Evolutionary conservation across 2,113 vertebrate species (phyloP).

Genomic region (Cyphomyrus plagiostoma): DNA sequence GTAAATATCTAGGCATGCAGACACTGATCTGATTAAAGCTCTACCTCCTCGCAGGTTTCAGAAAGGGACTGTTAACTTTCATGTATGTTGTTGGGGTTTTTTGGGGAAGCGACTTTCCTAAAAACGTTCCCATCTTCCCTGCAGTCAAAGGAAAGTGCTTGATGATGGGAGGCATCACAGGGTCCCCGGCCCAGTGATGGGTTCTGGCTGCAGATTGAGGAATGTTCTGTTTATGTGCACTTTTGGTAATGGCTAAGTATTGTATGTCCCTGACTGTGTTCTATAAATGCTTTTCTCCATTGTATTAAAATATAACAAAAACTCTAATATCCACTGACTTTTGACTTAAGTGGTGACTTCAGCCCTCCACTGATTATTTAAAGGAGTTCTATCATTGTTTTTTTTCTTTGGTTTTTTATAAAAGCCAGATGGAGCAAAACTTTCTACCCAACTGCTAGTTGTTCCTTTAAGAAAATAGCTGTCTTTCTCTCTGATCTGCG

Average conservation of each 20-base stretch:
- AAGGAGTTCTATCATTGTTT: neutral
- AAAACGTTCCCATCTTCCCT: conserved; percentile 36
- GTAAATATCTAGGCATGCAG: conserved; percentile 26
- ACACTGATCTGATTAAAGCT: conserved; percentile 43
- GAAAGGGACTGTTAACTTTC: conserved; percentile 55
- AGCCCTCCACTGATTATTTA: neutral
- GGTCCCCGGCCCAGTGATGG: neutral
- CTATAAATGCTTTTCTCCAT: conserved; percentile 5
- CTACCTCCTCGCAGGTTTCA: conserved; percentile 53
- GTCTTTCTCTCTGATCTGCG: neutral
- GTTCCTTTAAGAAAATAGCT: neutral
- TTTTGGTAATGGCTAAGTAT: conserved; percentile 11
- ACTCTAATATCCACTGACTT: neutral
- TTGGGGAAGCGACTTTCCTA: conserved; percentile 35
- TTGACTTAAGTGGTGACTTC: neutral
- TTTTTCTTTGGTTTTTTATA: neutral
- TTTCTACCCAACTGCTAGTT: neutral
- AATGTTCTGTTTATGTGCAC: conserved; percentile 15
- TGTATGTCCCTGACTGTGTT: conserved; percentile 3
- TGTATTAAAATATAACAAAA: conserved; percentile 12
- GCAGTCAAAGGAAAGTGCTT: neutral
- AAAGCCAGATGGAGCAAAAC: conserved; percentile 1
- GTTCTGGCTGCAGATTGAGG: conserved; percentile 4
- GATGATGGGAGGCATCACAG: neutral
- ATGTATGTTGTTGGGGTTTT: conserved; percentile 43